Evolutionary conservation across 2,113 vertebrate species (phyloP), one percentile per base, ranked within the genome.

Genomic region (Sebastes schlegelii): DNA sequence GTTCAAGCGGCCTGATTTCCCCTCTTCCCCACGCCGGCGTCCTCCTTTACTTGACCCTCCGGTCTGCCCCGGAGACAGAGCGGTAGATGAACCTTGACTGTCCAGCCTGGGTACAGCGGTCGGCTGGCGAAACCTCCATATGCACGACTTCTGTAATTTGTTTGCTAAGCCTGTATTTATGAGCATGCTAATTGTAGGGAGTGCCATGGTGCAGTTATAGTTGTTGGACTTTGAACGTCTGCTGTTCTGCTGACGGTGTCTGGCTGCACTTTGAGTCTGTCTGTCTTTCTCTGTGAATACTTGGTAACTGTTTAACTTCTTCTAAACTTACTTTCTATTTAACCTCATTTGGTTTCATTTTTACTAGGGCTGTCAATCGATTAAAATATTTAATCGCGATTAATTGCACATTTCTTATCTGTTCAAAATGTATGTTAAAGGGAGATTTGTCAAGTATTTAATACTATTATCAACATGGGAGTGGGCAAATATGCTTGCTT

Each of bases 171-270:
- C 95, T 96, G 86, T 94, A 94, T 92, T 95, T 95, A 94, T 64
- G 84, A 93, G 88, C 81, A 86, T 82, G 87, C 92, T 95, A 94
- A 95, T 96, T 95, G 95, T 49, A 95, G 92, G 94, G 95, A 92
- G 91, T 76, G 55, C 90, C 74, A 78, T 75, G 89, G 83, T 82
- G 82, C 89, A 89, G 91, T 89, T 93, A 85, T 89, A 90, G 88
- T 65, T 51, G 81, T 82, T 77, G 92, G 91, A 94, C 92, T 94
- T 92, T 93, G 88, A 93, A 91, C 75, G 86, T 92, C 93, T 89
- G 80, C 85, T 69, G 80, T 82, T 84, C 88, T 85, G 90, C 88
- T 91, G 83, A 87, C 77, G 7, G 45, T 63, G 83, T 85, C 88
- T 86, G 84, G 81, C 85, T 76, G 73, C 64, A 21, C 82, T 90